These are phyloP conservation scores for Megalonaias nervosa DNA, from an alignment of 1,140 invertebrate genomes.

Conservation along the genomic window DNA sequence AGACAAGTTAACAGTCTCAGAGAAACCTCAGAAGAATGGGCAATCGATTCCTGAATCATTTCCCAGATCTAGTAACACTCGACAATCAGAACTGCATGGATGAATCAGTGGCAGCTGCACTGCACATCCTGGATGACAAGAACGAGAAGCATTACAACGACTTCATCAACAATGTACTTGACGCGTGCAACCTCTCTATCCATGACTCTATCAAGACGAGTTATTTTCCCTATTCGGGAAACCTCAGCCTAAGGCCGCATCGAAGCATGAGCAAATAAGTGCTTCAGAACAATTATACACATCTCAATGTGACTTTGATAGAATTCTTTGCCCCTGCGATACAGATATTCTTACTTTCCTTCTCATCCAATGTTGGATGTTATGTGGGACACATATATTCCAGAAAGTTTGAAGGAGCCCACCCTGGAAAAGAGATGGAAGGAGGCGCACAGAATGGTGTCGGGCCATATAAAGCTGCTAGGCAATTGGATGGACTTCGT, in stretches of 20 bases:
- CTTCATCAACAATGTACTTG: neutral
- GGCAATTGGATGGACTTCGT: conserved; percentile 23
- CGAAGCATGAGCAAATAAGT: conserved; percentile 9
- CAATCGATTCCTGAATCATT: conserved; percentile 2
- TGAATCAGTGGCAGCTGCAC: neutral
- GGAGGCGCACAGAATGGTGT: neutral
- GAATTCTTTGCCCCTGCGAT: conserved; percentile 24
- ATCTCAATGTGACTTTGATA: conserved; percentile 16
- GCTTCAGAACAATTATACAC: conserved; percentile 13
- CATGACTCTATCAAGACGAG: conserved; percentile 2
- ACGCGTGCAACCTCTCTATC: neutral
- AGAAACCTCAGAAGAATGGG: neutral
- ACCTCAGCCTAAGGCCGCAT: neutral
- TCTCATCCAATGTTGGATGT: conserved; percentile 23
- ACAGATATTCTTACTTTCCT: neutral
- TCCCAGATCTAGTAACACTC: neutral
- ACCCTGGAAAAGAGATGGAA: conserved; percentile 1
- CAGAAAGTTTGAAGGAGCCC: conserved; percentile 12
- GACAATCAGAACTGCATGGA: neutral
- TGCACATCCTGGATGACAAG: neutral
- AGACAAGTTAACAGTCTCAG: neutral
- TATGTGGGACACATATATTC: conserved; percentile 28
- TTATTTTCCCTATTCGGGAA: neutral
- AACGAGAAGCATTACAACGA: conserved; percentile 4
- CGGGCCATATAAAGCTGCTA: conserved; percentile 12